Conservation (phyloP, 2,888 invertebrate genomes). For the Orchesella flavescens region DNA sequence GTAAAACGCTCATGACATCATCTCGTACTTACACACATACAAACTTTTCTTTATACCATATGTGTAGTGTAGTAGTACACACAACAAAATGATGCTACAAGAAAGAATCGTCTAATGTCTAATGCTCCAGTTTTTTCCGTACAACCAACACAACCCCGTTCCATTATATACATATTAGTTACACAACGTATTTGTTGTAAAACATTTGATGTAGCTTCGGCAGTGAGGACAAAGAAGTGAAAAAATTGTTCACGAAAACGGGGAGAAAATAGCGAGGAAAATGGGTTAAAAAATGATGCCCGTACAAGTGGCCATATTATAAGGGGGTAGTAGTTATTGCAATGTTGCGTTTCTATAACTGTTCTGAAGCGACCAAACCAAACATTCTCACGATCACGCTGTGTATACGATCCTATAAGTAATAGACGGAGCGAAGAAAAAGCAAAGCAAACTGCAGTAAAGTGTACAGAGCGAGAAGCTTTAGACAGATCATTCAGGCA, state of each 20-base stretch:
- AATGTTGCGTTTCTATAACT: constrained; percentile 18
- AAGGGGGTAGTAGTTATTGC: constrained; percentile 24
- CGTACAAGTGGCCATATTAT: constrained; percentile 26
- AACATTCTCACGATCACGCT: background rate
- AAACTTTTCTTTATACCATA: constrained; percentile 6
- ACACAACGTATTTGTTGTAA: background rate
- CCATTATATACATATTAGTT: background rate
- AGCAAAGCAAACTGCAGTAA: constrained; percentile 25
- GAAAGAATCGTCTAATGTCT: background rate
- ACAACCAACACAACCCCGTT: background rate
- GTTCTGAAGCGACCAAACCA: background rate
- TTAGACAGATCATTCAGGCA: constrained; percentile 66
- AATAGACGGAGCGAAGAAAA: background rate
- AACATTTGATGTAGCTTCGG: background rate
- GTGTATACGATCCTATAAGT: no score
- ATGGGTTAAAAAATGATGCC: constrained; percentile 1
- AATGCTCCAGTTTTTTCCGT: background rate
- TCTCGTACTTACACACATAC: background rate
- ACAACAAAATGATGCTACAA: background rate
- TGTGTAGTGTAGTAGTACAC: no score
- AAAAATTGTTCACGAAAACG: background rate
- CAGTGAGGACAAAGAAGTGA: background rate
- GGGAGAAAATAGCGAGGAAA: constrained; percentile 22
- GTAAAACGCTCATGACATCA: background rate
- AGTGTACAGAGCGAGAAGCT: constrained; percentile 30